Evolutionary conservation across 37 sponge, comb jelly and placozoan species (phyloP).

Genomic region (Crambe crambe): DNA sequence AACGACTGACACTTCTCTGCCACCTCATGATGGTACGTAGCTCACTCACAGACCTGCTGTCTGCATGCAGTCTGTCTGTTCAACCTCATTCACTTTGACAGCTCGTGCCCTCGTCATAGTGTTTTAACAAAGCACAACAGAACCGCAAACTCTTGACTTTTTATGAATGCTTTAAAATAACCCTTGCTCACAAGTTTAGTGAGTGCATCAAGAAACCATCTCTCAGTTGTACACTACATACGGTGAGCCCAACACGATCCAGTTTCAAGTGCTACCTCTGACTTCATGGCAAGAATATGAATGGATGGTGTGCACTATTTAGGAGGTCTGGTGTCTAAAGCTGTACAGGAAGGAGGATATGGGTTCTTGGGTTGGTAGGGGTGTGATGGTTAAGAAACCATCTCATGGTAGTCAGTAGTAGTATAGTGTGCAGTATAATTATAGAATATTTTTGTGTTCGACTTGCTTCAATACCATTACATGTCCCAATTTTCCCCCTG

Average conservation of each 20-base stretch:
- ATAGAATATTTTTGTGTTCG: no score
- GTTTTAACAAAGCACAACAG: no score
- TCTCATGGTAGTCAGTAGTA: not conserved
- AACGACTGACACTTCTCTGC: not conserved
- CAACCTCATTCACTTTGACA: no score
- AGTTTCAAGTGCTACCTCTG: not conserved
- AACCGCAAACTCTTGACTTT: no score
- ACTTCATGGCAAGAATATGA: not conserved
- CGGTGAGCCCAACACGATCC: not conserved
- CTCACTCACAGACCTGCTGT: not conserved
- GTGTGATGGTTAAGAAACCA: not conserved
- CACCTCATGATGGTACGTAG: conserved; percentile 11
- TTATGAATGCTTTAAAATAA: no score
- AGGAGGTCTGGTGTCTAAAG: not conserved
- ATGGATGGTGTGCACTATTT: conserved; percentile 7
- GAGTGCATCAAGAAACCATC: no score
- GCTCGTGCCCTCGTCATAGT: no score
- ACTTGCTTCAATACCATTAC: no score
- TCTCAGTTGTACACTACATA: not conserved
- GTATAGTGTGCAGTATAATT: no score
- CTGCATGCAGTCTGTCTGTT: no score
- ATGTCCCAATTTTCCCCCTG: not conserved
- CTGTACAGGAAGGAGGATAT: not conserved
- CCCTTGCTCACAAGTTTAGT: conserved; percentile 1
- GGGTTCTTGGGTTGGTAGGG: conserved; percentile 3